Evolutionary conservation across 2,113 vertebrate species (phyloP), one percentile per base, ranked within the genome.

Genomic region (Hirundichthys speculiger): DNA sequence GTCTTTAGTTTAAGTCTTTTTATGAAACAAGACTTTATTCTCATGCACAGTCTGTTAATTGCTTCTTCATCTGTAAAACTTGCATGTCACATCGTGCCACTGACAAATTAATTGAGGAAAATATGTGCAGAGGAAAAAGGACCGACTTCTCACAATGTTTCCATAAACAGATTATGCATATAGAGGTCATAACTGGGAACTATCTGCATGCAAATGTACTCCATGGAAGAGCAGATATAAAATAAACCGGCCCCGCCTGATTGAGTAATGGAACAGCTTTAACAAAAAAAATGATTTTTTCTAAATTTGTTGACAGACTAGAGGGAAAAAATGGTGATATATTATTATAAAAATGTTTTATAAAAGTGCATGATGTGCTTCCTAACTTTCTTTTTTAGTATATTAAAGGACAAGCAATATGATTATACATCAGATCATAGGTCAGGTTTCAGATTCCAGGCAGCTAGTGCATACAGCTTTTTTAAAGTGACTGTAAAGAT

Each of bases 391-490:
- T 34, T 34, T 34, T 34, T 10, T 34, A n/a, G n/a, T 34, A 34
- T 34, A 27, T 4, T 3, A 27, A 3, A 27, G 27, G 27, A 67
- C 30, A 48, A 24, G 54, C 62, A 72, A 62, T 75, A 55, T 75
- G 60, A 74, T 85, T 74, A 71, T 79, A 56, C 61, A 73, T 62
- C 13, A 47, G 76, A 74, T 85, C 79, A 80, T 50, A 67, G 67
- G 59, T 78, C 75, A 72, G 82, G 55, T 82, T 84, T 84, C 63
- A 88, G 73, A 86, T 83, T 77, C 64, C 56, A 77, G 69, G 66
- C 34, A 61, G 78, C 58, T 47, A 78, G 74, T 61, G 55, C 65
- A 78, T 63, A 60, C 46, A 71, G 76, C 72, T 78, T 82, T 89
- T 64, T 76, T 52, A 83, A n/a, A n/a, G n/a, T n/a, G n/a, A n/a